phyloP scores from a whole-genome alignment of 1,140 invertebrate species.

The Trichonephila inaurata region DNA sequence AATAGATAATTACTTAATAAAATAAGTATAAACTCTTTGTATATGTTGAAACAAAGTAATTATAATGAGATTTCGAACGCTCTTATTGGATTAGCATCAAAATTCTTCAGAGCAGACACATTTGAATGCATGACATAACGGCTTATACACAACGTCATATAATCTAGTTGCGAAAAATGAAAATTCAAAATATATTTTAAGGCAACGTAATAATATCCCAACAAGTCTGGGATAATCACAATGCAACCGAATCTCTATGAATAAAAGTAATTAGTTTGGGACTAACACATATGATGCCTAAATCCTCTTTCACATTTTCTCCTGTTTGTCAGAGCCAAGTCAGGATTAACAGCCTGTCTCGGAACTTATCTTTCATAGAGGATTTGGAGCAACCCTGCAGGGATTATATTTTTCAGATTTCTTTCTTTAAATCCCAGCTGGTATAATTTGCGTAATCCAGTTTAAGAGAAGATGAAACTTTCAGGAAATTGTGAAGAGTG shows the following conservation, averaged over 20 bases:
- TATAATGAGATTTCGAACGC: no score
- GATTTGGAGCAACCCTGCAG: neutral
- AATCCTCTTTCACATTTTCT: neutral
- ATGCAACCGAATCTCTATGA: neutral
- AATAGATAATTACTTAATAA: no score
- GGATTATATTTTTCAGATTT: neutral
- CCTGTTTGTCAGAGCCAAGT: neutral
- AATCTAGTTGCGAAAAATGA: no score
- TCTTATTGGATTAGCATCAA: no score
- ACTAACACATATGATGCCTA: neutral
- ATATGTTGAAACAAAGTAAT: no score
- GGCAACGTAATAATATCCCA: no score
- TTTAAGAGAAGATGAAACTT: neutral
- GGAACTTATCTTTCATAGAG: neutral
- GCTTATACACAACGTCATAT: no score
- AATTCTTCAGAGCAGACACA: no score
- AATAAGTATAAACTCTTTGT: no score
- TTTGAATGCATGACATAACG: no score
- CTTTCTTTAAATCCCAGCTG: neutral
- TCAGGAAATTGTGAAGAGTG: neutral
- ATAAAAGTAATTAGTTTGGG: neutral
- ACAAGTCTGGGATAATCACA: neutral
- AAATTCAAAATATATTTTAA: no score
- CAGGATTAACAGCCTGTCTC: neutral
- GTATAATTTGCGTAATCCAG: neutral